These are phyloP conservation scores for Drosophila busckii DNA, from an alignment of 1,140 invertebrate species.

Conservation along the genomic window DNA sequence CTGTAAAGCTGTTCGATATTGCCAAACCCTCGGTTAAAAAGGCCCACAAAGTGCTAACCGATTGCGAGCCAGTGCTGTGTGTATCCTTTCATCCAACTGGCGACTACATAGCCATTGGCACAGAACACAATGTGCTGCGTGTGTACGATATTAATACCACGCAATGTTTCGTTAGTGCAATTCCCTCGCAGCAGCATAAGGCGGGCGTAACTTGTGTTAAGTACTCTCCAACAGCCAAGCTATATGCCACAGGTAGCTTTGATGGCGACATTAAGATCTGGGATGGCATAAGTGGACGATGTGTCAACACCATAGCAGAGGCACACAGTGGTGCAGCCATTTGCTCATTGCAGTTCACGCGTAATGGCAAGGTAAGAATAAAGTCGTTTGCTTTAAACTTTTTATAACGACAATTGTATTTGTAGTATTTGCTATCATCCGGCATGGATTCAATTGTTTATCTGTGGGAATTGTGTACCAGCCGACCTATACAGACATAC, in stretches of 20 bases:
- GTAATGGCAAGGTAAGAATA: conserved; percentile 94
- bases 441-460: conserved; percentile 98
- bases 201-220: conserved; percentile 91
- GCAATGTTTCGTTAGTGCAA: conserved; percentile 96
- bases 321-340: conserved; percentile 97
- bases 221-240: conserved; percentile 89
- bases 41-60: conserved; percentile 96
- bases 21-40: conserved; percentile 99
- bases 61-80: conserved; percentile 92
- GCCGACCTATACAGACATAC: conserved; percentile 96
- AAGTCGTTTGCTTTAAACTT: neutral
- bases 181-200: conserved; percentile 95
- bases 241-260: conserved; percentile 94
- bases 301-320: conserved; percentile 94
- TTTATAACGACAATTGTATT: conserved; percentile 38
- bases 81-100: conserved; percentile 97
- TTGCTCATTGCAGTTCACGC: conserved; percentile 95
- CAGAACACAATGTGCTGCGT: conserved; percentile 93
- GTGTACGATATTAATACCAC: conserved; percentile 97
- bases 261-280: conserved; percentile 97
- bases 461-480: conserved; percentile 98
- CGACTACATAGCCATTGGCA: conserved; percentile 95
- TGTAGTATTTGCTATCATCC: conserved; percentile 95
- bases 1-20: conserved; percentile 98
- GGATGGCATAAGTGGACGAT: conserved; percentile 96